phyloP scores from a whole-genome alignment of 2,113 vertebrate species.

The Montifringilla adamsi region DNA sequence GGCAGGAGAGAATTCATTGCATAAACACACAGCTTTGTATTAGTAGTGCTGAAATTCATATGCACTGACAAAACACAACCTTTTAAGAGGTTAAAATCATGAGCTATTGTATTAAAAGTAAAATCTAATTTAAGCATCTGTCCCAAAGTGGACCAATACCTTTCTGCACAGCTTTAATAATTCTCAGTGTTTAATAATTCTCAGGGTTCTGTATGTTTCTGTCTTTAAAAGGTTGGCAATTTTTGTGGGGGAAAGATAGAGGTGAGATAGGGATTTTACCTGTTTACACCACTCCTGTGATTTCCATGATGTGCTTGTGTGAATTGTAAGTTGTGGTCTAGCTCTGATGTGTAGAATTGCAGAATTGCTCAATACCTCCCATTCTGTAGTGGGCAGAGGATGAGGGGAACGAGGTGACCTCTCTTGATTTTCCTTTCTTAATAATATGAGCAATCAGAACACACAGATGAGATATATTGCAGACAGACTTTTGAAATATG shows the following conservation, averaged over 20 bases:
- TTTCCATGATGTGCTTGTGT: neutral
- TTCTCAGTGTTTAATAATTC: neutral
- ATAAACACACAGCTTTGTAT: constrained; percentile 17
- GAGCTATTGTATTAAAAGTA: neutral
- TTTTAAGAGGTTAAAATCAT: neutral
- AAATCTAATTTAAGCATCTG: neutral
- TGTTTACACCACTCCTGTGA: neutral
- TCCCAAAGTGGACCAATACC: neutral
- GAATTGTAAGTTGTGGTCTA: neutral
- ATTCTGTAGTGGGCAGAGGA: neutral
- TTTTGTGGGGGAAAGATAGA: neutral
- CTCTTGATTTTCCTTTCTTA: neutral
- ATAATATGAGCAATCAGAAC: neutral
- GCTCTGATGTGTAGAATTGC: neutral
- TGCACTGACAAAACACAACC: neutral
- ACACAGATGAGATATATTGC: neutral
- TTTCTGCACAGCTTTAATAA: neutral
- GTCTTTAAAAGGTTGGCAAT: neutral
- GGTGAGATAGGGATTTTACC: neutral
- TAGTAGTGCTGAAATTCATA: neutral
- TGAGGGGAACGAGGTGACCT: neutral
- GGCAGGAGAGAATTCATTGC: constrained; percentile 24
- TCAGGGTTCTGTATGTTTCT: neutral
- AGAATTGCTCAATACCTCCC: neutral
- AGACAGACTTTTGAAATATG: neutral